Evolutionary conservation across 2,797 vertebrate genomes (phyloP), one percentile per base, ranked within the genome.

Genomic region (Meda fulgida): DNA sequence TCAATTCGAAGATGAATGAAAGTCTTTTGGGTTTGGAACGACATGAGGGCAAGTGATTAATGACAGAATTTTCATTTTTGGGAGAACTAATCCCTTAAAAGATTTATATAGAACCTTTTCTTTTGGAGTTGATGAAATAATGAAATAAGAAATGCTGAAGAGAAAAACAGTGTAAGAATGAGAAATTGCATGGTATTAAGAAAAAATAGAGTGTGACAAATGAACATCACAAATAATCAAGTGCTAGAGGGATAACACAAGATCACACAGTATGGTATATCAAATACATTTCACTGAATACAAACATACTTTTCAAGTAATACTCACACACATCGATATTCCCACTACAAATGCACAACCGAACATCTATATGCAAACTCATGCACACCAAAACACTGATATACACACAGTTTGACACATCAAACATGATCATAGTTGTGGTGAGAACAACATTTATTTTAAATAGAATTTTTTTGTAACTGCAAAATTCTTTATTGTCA

Each of bases 401-500:
- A 76, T 48, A 26, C n/a, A 36, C 48, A 48, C 72, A 31, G 46
- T 53, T 75, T 73, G 71, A 40, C 38, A 75, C 19, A 53, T 76
- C 31, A 77, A 77, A 38, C 11, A 58, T 58, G 11, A 76, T 58
- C 58, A 58, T 77, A 38, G 53, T 34, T 58, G 51, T 53, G 29
- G 72, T 53, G 75, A 77, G 34, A 38, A 58, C 73, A 76, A 51
- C 19, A 23, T 36, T 34, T 34, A 53, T 51, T 51, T 48, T 0
- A 18, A 48, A 4, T 1, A 7, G 0, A 13, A 2, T n/a, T 69
- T n/a, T 10, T 31, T 7, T 63, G 5, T 18, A 18, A 31, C 26
- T 16, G 29, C 31, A 10, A 67, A 21, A 21, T 4, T 9, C 31
- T 67, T 67, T 36, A 36, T 7, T 67, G 31, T 48, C 1, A 8